Percentiles rank a stretch among this genome's conserved stretches.
Evolutionary conservation across 2,888 invertebrate species (phyloP).

Genomic region (Andricus quercusramuli): DNA sequence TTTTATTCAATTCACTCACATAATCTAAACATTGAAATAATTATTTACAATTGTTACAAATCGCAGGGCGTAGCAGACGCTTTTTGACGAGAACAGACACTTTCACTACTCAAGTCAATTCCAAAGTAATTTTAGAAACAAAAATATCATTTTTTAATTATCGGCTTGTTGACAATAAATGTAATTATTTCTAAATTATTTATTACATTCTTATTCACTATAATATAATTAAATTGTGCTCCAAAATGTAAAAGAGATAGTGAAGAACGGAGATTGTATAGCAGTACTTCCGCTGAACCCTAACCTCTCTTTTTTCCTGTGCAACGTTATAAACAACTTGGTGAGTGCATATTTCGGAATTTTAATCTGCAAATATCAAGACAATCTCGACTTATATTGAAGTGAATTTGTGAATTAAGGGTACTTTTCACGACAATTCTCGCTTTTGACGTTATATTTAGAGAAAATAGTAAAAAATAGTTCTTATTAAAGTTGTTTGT

Average conservation of each 20-base stretch:
- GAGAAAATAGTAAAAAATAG: neutral
- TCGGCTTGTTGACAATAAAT: neutral
- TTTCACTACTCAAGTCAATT: constrained; percentile 15
- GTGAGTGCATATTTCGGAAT: constrained; percentile 20
- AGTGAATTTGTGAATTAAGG: neutral
- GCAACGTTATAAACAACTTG: constrained; percentile 32
- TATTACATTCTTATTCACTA: neutral
- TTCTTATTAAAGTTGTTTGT: neutral
- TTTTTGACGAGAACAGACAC: neutral
- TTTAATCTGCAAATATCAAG: constrained; percentile 27
- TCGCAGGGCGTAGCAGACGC: constrained; percentile 3
- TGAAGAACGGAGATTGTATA: neutral
- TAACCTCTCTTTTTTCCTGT: constrained; percentile 31
- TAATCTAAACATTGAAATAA: neutral
- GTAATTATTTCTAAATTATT: neutral
- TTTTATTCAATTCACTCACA: neutral
- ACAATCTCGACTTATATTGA: neutral
- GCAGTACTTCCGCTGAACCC: neutral
- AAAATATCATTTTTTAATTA: neutral
- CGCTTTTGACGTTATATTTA: neutral
- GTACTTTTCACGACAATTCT: neutral
- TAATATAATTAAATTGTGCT: neutral
- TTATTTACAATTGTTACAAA: constrained; percentile 13
- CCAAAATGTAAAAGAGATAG: neutral
- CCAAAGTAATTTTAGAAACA: neutral